Percentiles rank a stretch among this genome's conserved stretches.
Conservation (phyloP, 2,797 vertebrate species). For the Denticeps clupeoides region DNA sequence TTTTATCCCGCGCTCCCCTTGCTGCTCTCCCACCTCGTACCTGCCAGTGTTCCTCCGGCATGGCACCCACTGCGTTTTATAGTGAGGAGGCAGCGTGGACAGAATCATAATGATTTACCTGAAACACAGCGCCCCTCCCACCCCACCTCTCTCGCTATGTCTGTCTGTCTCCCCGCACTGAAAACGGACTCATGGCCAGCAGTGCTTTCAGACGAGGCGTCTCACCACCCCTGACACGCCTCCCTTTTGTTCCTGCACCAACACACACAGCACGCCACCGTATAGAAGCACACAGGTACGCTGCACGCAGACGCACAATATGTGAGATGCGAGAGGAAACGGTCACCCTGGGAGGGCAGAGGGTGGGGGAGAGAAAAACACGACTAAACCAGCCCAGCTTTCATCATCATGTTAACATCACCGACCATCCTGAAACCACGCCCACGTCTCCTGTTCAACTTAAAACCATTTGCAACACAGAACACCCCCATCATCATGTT, state of each 20-base stretch:
- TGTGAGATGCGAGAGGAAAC: background rate
- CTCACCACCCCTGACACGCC: too few relatives aligned
- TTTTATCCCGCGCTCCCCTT: slow-evolving; percentile 6
- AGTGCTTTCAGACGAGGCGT: too few relatives aligned
- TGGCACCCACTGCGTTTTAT: slow-evolving; percentile 29
- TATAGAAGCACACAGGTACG: background rate
- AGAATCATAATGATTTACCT: slow-evolving; percentile 55
- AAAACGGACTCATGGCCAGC: slow-evolving; percentile 1
- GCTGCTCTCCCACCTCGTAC: slow-evolving; percentile 25
- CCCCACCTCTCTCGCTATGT: slow-evolving; percentile 8
- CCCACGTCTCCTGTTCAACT: too few relatives aligned
- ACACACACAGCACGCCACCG: slow-evolving; percentile 12
- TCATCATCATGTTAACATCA: too few relatives aligned
- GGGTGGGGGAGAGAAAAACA: background rate
- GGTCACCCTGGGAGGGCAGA: slow-evolving; percentile 2
- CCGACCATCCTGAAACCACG: too few relatives aligned
- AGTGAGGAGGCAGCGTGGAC: slow-evolving; percentile 38
- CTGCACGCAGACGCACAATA: slow-evolving; percentile 14
- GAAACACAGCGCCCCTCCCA: slow-evolving; percentile 35
- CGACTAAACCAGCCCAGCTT: too few relatives aligned
- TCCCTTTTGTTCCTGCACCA: slow-evolving; percentile 17
- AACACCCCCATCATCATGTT: too few relatives aligned
- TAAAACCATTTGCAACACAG: too few relatives aligned
- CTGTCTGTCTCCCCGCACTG: background rate
- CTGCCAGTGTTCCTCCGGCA: slow-evolving; percentile 30